A percentile compares a stretch with the other conserved stretches of the same genome.
Conservation (phyloP, 2,113 vertebrate genomes). For the Pantherophis guttatus region DNA sequence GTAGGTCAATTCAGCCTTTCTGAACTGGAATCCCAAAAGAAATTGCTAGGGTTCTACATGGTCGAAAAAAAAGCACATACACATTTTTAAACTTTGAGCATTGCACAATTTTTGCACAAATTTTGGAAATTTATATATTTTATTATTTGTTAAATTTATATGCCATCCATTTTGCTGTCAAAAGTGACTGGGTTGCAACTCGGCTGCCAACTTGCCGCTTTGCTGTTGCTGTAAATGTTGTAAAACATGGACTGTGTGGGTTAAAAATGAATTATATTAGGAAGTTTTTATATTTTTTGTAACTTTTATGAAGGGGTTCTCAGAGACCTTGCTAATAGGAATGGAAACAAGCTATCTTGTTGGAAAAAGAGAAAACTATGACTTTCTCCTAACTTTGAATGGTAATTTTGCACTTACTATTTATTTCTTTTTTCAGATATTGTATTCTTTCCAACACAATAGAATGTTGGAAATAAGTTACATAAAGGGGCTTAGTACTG, state of each 20-base stretch:
- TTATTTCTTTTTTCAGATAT: neutral
- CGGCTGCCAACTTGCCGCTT: neutral
- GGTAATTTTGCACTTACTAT: neutral
- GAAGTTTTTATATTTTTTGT: neutral
- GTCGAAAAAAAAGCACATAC: neutral
- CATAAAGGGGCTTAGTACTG: neutral
- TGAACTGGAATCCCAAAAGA: too few relatives aligned
- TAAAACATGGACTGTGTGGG: neutral
- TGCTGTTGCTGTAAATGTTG: neutral
- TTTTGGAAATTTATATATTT: neutral
- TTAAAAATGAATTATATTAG: neutral
- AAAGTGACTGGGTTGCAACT: neutral
- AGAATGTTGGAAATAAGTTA: neutral
- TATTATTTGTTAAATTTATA: neutral
- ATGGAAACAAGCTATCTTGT: neutral
- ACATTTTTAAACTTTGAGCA: neutral
- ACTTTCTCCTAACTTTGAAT: neutral
- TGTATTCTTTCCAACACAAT: neutral
- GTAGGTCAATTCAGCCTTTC: too few relatives aligned
- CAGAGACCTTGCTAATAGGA: neutral
- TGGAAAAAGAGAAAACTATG: neutral
- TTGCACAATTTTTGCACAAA: neutral
- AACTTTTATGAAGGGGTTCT: neutral
- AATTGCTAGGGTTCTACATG: too few relatives aligned
- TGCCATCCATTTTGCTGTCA: neutral